phyloP scores from a whole-genome alignment of 2,888 invertebrate species.

The Adineta ricciae region DNA sequence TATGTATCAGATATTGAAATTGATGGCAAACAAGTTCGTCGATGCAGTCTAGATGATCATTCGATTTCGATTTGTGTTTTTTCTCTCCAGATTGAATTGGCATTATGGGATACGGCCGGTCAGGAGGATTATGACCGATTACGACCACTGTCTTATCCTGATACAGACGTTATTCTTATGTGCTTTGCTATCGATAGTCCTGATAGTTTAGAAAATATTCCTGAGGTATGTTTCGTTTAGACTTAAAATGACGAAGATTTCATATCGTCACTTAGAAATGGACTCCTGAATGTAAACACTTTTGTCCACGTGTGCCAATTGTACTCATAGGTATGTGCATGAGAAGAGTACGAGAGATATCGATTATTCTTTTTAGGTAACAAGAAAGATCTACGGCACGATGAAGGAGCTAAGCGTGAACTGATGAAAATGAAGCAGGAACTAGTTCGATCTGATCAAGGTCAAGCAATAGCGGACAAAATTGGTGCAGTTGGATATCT shows the following conservation, averaged over 20 bases:
- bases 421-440: slow-evolving; percentile 96
- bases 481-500: slow-evolving; percentile 77
- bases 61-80: too few species aligned
- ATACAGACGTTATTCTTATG: slow-evolving; percentile 97
- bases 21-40: slow-evolving; percentile 69
- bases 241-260: background rate
- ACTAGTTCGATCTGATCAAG: slow-evolving; percentile 91
- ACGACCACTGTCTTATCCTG: slow-evolving; percentile 87
- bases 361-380: slow-evolving; percentile 46
- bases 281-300: slow-evolving; percentile 86
- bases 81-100: slow-evolving; percentile 42
- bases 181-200: slow-evolving; percentile 98
- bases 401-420: slow-evolving; percentile 51
- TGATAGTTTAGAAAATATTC: slow-evolving; percentile 96
- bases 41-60: too few species aligned
- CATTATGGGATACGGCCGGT: slow-evolving; percentile 85
- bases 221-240: slow-evolving; percentile 57
- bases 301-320: slow-evolving; percentile 96
- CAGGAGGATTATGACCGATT: slow-evolving; percentile 94
- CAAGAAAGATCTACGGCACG: slow-evolving; percentile 52
- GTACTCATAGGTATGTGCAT: slow-evolving; percentile 66
- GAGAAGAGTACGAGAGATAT: too few species aligned
- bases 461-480: slow-evolving; percentile 92
- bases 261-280: slow-evolving; percentile 59
- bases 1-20: slow-evolving; percentile 99